Evolutionary conservation across 2,888 invertebrate genomes (phyloP).

Genomic region (Habroteleia sp.): DNA sequence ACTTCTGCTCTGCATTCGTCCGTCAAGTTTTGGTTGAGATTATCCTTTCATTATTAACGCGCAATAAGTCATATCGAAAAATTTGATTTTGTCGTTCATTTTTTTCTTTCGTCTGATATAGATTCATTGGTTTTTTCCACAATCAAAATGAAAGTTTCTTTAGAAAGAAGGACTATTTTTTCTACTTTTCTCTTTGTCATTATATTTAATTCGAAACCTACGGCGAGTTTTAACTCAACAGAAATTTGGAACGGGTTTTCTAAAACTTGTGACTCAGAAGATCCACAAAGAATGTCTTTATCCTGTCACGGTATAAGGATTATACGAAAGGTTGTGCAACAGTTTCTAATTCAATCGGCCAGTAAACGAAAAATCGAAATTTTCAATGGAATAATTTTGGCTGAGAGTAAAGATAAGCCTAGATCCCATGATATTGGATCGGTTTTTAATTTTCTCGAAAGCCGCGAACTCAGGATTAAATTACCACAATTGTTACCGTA

Average conservation of each 20-base stretch:
- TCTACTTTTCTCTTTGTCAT: slow-evolving; percentile 49
- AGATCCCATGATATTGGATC: slow-evolving; percentile 82
- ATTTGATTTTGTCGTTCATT: too few species aligned
- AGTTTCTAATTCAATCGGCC: slow-evolving; percentile 82
- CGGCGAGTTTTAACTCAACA: slow-evolving; percentile 33
- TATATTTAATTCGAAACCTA: slow-evolving; percentile 31
- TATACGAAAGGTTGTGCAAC: slow-evolving; percentile 82
- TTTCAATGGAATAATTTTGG: slow-evolving; percentile 85
- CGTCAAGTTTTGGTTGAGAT: slow-evolving; percentile 35
- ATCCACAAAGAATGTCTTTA: slow-evolving; percentile 77
- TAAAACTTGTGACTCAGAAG: slow-evolving; percentile 67
- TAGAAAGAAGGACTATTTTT: slow-evolving; percentile 28
- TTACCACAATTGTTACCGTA: slow-evolving; percentile 87
- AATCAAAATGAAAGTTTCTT: slow-evolving; percentile 33
- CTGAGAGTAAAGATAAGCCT: slow-evolving; percentile 81
- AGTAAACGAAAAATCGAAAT: slow-evolving; percentile 83
- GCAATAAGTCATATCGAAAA: too few species aligned
- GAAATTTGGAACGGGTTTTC: slow-evolving; percentile 70
- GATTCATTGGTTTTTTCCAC: too few species aligned
- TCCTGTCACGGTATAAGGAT: slow-evolving; percentile 82
- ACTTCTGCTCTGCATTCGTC: slow-evolving; percentile 51
- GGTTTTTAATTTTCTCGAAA: slow-evolving; percentile 86
- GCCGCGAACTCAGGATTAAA: slow-evolving; percentile 88
- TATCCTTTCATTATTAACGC: too few species aligned
- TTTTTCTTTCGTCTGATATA: too few species aligned